Evolutionary conservation across 2,113 vertebrate genomes (phyloP).

Genomic region (Colistium nudipinnis): DNA sequence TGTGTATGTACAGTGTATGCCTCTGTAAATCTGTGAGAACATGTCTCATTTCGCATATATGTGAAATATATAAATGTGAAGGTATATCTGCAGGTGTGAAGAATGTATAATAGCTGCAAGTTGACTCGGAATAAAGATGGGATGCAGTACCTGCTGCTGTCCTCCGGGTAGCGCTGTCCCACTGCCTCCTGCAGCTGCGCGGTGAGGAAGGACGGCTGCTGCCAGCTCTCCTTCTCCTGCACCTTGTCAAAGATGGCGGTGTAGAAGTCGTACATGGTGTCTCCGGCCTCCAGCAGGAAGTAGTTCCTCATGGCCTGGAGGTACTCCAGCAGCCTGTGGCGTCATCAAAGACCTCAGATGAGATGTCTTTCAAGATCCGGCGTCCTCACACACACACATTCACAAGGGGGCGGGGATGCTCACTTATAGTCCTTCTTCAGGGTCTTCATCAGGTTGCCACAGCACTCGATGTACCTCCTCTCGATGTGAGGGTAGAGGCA

Average conservation of each 20-base stretch:
- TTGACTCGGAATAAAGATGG: too few relatives aligned
- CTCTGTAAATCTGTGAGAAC: too few relatives aligned
- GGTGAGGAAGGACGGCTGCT: slow-evolving; percentile 93
- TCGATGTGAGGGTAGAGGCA: slow-evolving; percentile 97
- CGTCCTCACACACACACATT: too few relatives aligned
- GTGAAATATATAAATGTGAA: too few relatives aligned
- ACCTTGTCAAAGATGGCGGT: slow-evolving; percentile 98
- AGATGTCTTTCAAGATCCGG: too few relatives aligned
- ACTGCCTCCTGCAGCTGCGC: slow-evolving; percentile 96
- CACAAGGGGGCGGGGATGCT: too few relatives aligned
- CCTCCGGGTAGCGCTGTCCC: slow-evolving; percentile 92
- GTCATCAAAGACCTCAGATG: not conserved
- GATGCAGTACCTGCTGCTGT: slow-evolving; percentile 88
- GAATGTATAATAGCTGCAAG: too few relatives aligned
- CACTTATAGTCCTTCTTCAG: slow-evolving; percentile 96
- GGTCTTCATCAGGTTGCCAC: slow-evolving; percentile 95
- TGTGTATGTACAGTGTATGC: too few relatives aligned
- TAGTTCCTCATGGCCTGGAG: slow-evolving; percentile 99
- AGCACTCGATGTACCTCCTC: slow-evolving; percentile 93
- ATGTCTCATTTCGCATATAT: too few relatives aligned
- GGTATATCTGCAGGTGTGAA: too few relatives aligned
- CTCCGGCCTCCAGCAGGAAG: slow-evolving; percentile 97
- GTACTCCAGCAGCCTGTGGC: slow-evolving; percentile 90
- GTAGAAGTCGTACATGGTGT: slow-evolving; percentile 99
- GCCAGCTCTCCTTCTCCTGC: slow-evolving; percentile 95